Base-by-base conservation (phyloP, 2,113 vertebrate species). In the Ageneiosus marmoratus region DNA sequence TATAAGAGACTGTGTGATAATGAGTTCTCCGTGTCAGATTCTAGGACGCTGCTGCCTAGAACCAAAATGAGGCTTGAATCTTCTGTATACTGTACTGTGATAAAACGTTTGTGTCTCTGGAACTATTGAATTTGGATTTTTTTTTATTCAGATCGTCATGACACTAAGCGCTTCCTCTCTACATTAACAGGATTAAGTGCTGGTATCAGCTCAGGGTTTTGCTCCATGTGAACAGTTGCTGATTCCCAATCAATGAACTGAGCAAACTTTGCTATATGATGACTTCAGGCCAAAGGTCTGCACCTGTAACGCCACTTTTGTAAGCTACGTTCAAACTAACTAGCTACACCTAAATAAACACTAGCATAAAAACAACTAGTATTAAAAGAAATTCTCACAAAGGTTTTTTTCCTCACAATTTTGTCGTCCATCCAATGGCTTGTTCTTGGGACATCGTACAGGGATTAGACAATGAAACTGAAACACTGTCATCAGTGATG, bases 201-300 rank as follows among this genome's bases (percentile, higher is more conserved):
- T 32, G 72, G 32, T 5, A 55, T 13, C 73, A 37, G 27, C 1
- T 8, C 29, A 34, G 48, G 72, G n/a, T 48, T 74, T 41, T 27
- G 7, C 27, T 72, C 70, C n/a, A 29, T 73, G 44, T 50, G 13
- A 27, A 29, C 44, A 73, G 70, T 18, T 5, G 48, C 72, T 53
- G 72, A 32, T 50, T 48, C 20, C 15, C 44, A 50, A 50, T 75
- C 48, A 75, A 53, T 53, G 16, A 53, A 34, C 48, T 5, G 48
- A 53, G 29, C 16, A 75, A 75, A 51, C 48, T 9, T 32, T 51
- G 16, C 22, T 46, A 1, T 70, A 41, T 46, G 48, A 75, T 22
- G 72, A 75, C 27, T 32, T 75, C 48, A 22, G 72, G 72, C 20
- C 48, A 75, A 75, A 53, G 10, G 48, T 75, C 44, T 73, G 69